Conservation (phyloP, 2,797 vertebrate species). For the Moxostoma hubbsi region DNA sequence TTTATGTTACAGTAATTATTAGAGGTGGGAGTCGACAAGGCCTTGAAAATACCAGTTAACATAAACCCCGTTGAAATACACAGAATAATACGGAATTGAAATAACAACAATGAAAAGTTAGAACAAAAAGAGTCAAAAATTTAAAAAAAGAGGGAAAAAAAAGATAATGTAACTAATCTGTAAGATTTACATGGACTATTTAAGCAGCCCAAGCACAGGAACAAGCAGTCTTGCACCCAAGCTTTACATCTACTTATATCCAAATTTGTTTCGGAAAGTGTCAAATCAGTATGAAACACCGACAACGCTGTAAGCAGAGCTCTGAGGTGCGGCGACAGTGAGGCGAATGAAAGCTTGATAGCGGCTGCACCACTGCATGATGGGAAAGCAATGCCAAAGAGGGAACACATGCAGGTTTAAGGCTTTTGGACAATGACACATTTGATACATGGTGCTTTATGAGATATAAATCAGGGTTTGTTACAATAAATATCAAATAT, state of each 20-base stretch:
- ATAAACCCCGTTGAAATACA: background rate
- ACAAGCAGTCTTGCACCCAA: background rate
- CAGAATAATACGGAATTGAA: background rate
- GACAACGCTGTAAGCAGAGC: background rate
- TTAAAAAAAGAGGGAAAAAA: background rate
- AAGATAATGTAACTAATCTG: background rate
- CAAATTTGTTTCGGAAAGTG: background rate
- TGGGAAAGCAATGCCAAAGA: slow-evolving; percentile 36
- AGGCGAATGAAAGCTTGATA: background rate
- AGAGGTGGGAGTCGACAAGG: background rate
- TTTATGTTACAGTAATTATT: background rate
- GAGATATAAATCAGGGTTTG: background rate
- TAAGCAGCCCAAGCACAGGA: background rate
- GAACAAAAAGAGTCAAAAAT: too few relatives aligned
- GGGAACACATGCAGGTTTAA: slow-evolving; percentile 24
- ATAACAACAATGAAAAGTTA: too few relatives aligned
- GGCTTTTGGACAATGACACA: background rate
- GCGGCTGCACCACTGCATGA: slow-evolving; percentile 16
- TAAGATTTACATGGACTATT: background rate
- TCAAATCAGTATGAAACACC: slow-evolving; percentile 3
- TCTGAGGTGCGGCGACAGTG: background rate
- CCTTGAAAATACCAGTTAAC: background rate
- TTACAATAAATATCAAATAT: background rate
- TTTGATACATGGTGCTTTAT: background rate
- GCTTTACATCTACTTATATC: slow-evolving; percentile 3